Evolutionary conservation across 2,888 invertebrate species (phyloP).

Genomic region (Acleris holmiana): DNA sequence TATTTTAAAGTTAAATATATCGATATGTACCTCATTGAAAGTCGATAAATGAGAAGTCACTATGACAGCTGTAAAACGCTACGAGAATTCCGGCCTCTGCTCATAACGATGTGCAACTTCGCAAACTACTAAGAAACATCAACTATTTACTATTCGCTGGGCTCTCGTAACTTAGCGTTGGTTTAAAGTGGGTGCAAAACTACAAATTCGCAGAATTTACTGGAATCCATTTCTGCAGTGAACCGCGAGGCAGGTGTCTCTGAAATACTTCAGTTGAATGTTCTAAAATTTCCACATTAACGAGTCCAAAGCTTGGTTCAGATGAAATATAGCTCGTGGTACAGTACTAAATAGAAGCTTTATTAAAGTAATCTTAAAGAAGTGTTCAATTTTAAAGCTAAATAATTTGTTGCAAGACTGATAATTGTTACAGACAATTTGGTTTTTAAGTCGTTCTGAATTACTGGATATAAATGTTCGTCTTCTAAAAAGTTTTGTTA

Average conservation of each 20-base stretch:
- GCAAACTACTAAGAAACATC: too few species aligned
- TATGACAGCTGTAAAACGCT: too few species aligned
- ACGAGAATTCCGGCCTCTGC: too few species aligned
- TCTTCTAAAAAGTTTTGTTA: constrained; percentile 17
- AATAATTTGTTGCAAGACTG: too few species aligned
- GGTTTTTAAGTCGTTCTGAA: too few species aligned
- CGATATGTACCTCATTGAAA: too few species aligned
- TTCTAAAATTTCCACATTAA: constrained; percentile 11
- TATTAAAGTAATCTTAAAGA: not conserved
- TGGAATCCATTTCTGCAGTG: constrained; percentile 20
- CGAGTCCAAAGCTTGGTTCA: constrained; percentile 14
- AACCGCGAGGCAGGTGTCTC: constrained; percentile 15
- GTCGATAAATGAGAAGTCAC: too few species aligned
- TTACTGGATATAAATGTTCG: too few species aligned
- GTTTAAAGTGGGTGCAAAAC: constrained; percentile 10
- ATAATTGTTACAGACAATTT: too few species aligned
- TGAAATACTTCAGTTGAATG: constrained; percentile 13
- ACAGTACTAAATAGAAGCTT: not conserved
- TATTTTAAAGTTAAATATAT: too few species aligned
- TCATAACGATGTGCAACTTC: too few species aligned
- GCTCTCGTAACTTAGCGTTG: constrained; percentile 17
- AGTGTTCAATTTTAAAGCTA: too few species aligned
- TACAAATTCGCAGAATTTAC: constrained; percentile 27
- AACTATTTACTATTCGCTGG: not conserved
- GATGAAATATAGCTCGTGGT: constrained; percentile 6